Evolutionary conservation across 2,113 vertebrate genomes (phyloP).

Genomic region (Nothocercus nigrocapillus): DNA sequence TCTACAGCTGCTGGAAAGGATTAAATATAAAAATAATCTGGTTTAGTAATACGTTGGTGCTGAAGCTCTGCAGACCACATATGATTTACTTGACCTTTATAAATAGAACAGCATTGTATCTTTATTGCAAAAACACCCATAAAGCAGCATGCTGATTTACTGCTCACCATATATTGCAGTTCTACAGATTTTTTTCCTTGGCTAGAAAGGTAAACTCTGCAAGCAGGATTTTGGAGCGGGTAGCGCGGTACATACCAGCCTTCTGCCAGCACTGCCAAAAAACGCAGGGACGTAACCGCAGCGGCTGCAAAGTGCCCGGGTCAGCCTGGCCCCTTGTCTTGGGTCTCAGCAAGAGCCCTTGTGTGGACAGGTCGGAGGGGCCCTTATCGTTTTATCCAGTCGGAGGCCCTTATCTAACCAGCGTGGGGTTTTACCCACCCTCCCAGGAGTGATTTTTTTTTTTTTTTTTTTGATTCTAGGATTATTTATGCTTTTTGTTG

Average conservation of each 20-base stretch:
- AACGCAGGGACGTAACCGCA: neutral
- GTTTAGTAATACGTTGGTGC: slow-evolving; percentile 18
- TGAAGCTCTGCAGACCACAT: neutral
- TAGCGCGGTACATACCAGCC: neutral
- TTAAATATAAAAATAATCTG: slow-evolving; percentile 3
- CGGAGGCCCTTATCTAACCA: too few species aligned
- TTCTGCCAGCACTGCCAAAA: neutral
- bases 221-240: neutral
- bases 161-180: neutral
- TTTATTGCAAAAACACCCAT: neutral
- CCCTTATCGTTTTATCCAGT: too few species aligned
- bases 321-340: neutral
- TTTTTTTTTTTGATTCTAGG: neutral
- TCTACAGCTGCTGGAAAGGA: neutral
- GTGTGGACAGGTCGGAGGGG: rapidly evolving
- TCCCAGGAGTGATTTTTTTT: too few species aligned
- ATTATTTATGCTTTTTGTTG: neutral
- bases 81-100: slow-evolving; percentile 41
- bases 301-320: neutral
- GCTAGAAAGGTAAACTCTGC: neutral
- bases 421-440: too few species aligned
- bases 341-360: neutral
- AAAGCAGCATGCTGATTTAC: neutral
- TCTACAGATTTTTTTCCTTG: neutral
- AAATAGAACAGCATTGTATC: slow-evolving; percentile 9